Evolutionary conservation across 2,113 vertebrate genomes (phyloP).

Genomic region (Pedionomus torquatus): DNA sequence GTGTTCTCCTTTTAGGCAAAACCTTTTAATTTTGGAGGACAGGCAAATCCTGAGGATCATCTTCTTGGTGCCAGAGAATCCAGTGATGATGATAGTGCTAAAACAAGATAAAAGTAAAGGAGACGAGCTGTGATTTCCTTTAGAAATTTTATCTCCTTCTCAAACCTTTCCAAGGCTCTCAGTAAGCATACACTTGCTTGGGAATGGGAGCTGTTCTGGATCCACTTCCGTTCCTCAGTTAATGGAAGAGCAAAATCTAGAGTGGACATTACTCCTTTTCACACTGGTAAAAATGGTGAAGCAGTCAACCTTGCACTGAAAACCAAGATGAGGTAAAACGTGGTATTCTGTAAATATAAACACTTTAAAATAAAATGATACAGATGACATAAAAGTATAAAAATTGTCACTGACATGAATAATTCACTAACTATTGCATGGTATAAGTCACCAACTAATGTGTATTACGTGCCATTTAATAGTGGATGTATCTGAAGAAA

Average conservation of each 20-base stretch:
- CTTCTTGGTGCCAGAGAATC: not conserved
- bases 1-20: not conserved
- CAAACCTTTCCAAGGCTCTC: not conserved
- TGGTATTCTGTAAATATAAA: conserved; percentile 71
- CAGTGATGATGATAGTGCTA: not conserved
- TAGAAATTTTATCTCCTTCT: not conserved
- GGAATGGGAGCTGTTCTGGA: not conserved
- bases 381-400: conserved; percentile 74
- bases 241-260: conserved; percentile 10
- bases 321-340: conserved; percentile 63
- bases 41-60: not conserved
- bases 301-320: conserved; percentile 56
- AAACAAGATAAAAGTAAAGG: not conserved
- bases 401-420: conserved; percentile 77
- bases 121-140: not conserved
- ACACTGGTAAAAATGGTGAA: not conserved
- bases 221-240: not conserved
- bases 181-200: not conserved
- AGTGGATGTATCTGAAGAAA: conserved; percentile 84
- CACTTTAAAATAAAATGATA: conserved; percentile 72
- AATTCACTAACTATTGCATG: conserved; percentile 74
- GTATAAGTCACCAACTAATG: conserved; percentile 80
- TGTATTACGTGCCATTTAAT: conserved; percentile 79
- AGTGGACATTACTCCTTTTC: not conserved
- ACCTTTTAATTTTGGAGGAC: not conserved